Percentiles rank a stretch among this genome's conserved stretches.
Evolutionary conservation across 1,140 invertebrate species (phyloP).

Genomic region (Dysdera silvatica): DNA sequence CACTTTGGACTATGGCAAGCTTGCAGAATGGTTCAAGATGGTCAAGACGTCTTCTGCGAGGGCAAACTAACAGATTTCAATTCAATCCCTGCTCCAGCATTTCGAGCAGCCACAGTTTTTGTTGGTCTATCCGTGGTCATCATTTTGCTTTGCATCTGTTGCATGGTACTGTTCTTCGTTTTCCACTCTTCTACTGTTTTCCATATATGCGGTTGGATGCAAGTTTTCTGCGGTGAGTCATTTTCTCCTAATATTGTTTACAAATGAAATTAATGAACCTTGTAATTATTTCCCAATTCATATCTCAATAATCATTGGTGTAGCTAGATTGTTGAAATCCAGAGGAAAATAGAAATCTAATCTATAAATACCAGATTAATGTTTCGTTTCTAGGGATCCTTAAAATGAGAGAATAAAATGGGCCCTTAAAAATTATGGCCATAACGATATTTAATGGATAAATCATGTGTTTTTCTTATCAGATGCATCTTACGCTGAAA

Average conservation of each 20-base stretch:
- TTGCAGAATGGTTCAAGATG: slow-evolving; percentile 53
- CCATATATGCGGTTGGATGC: slow-evolving; percentile 86
- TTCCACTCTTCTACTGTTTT: slow-evolving; percentile 88
- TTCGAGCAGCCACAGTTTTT: slow-evolving; percentile 70
- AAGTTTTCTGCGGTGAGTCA: slow-evolving; percentile 77
- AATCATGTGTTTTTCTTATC: too few species aligned
- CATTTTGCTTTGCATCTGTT: slow-evolving; percentile 72
- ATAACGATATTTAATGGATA: too few species aligned
- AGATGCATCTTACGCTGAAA: too few species aligned
- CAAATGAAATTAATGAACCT: too few species aligned
- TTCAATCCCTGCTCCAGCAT: slow-evolving; percentile 69
- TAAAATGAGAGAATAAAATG: too few species aligned
- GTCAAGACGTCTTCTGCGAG: slow-evolving; percentile 56
- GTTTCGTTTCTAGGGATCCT: too few species aligned
- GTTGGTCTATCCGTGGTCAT: slow-evolving; percentile 76
- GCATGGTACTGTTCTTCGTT: slow-evolving; percentile 88
- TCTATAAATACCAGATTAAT: too few species aligned
- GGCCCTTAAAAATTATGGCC: too few species aligned
- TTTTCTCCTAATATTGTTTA: slow-evolving; percentile 6
- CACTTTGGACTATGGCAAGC: slow-evolving; percentile 86
- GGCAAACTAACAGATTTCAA: slow-evolving; percentile 67
- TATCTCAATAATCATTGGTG: too few species aligned
- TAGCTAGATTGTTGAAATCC: too few species aligned
- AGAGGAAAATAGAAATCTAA: too few species aligned
- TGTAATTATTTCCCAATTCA: too few species aligned